A percentile compares a stretch with the other conserved stretches of the same genome.
Evolutionary conservation across 2,797 vertebrate genomes (phyloP).

Genomic region (Bryconaethiops microstoma): DNA sequence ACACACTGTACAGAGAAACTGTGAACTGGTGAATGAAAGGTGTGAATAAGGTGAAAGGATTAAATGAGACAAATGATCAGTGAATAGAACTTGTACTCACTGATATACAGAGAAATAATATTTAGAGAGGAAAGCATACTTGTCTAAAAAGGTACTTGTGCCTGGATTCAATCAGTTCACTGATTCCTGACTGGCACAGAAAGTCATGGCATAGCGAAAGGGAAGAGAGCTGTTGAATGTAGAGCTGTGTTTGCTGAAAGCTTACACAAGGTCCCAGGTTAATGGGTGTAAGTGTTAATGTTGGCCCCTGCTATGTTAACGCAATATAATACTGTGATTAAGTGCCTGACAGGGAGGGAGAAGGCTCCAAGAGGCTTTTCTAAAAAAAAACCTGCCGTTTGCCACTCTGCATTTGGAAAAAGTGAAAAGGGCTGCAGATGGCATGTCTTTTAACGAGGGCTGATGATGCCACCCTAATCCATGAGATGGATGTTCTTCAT

Average conservation of each 20-base stretch:
- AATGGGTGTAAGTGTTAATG: constrained; percentile 77
- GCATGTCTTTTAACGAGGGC: constrained; percentile 66
- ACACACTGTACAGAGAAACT: neutral
- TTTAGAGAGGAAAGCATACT: neutral
- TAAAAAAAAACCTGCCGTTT: constrained; percentile 50
- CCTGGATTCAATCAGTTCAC: constrained; percentile 3
- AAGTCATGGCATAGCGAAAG: constrained; percentile 14
- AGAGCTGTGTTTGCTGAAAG: constrained; percentile 63
- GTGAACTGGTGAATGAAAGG: constrained; percentile 23
- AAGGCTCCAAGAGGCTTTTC: constrained; percentile 63
- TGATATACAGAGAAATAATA: neutral
- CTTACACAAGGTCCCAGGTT: constrained; percentile 70
- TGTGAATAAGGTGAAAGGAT: neutral
- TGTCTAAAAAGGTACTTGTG: constrained; percentile 6
- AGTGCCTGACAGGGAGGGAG: constrained; percentile 66
- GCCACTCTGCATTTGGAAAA: constrained; percentile 77
- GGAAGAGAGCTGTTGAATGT: constrained; percentile 57
- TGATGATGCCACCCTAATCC: constrained; percentile 68
- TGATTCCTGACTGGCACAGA: constrained; percentile 5
- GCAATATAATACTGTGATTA: constrained; percentile 76
- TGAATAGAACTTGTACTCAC: neutral
- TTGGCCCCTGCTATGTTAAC: constrained; percentile 67
- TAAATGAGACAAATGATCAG: neutral
- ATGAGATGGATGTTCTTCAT: constrained; percentile 48
- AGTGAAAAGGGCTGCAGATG: constrained; percentile 68